Evolutionary conservation across 2,113 vertebrate species (phyloP).

Genomic region (Boleophthalmus pectinirostris): DNA sequence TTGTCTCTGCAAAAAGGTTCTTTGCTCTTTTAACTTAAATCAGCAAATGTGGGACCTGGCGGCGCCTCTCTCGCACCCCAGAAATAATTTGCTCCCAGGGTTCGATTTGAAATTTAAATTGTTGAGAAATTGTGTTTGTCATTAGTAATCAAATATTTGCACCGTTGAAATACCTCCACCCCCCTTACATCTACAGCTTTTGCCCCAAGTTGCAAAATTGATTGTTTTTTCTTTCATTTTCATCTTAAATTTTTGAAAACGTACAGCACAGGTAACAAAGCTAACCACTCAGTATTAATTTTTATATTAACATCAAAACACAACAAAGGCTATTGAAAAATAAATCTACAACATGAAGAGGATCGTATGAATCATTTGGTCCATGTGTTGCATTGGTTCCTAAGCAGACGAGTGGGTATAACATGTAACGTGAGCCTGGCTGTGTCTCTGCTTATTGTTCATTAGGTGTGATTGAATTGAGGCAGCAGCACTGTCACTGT

Average conservation of each 20-base stretch:
- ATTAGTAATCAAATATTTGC: conserved; percentile 82
- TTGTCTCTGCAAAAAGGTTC: conserved; percentile 72
- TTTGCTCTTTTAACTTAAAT: conserved; percentile 78
- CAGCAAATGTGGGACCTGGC: conserved; percentile 77
- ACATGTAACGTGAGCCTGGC: conserved; percentile 46
- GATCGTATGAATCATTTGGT: conserved; percentile 2
- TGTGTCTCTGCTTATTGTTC: conserved; percentile 67
- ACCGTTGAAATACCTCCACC: conserved; percentile 67
- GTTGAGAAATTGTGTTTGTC: conserved; percentile 77
- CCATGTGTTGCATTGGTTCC: neutral
- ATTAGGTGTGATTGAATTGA: conserved; percentile 72
- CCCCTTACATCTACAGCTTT: conserved; percentile 30
- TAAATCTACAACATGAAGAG: neutral
- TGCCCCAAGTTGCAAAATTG: conserved; percentile 31
- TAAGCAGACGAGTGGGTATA: neutral
- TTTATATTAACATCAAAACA: conserved; percentile 29
- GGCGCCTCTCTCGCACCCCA: conserved; percentile 62
- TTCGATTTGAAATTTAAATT: conserved; percentile 82
- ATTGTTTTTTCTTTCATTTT: conserved; percentile 57
- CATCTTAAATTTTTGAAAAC: conserved; percentile 42
- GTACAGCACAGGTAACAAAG: conserved; percentile 12
- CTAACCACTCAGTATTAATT: conserved; percentile 15
- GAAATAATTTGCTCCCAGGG: conserved; percentile 71
- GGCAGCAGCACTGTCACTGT: conserved; percentile 72
- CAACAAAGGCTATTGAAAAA: conserved; percentile 7